Conservation (phyloP, 2,113 vertebrate genomes). For the Chaetops frenatus region DNA sequence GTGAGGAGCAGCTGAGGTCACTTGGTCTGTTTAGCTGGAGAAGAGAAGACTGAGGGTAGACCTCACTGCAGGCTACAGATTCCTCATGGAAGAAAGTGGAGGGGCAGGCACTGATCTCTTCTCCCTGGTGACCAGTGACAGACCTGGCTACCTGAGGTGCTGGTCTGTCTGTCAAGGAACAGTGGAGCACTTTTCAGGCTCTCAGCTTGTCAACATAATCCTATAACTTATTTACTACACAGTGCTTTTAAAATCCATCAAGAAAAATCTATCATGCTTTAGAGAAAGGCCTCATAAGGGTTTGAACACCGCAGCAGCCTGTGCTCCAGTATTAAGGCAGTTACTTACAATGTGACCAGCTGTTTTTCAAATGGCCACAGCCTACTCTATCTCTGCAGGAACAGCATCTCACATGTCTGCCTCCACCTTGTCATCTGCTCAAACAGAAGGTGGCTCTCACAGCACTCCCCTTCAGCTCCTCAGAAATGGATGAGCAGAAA, state of each 20-base stretch:
- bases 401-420: neutral
- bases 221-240: neutral
- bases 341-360: neutral
- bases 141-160: neutral
- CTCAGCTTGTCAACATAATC: neutral
- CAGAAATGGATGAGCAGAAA: neutral
- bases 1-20: neutral
- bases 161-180: neutral
- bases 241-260: neutral
- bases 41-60: neutral
- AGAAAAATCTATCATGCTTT: neutral
- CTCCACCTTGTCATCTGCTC: neutral
- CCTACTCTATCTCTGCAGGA: neutral
- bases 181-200: neutral
- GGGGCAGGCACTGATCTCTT: neutral
- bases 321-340: neutral
- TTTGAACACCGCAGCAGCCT: neutral
- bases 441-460: neutral
- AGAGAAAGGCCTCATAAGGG: neutral
- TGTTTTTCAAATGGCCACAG: neutral
- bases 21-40: neutral
- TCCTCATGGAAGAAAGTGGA: neutral
- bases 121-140: neutral
- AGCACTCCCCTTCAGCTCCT: neutral
- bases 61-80: neutral